A percentile compares a stretch with the other conserved stretches of the same genome.
phyloP scores from a whole-genome alignment of 2,113 vertebrate species.

The Cynopterus brachyotis region DNA sequence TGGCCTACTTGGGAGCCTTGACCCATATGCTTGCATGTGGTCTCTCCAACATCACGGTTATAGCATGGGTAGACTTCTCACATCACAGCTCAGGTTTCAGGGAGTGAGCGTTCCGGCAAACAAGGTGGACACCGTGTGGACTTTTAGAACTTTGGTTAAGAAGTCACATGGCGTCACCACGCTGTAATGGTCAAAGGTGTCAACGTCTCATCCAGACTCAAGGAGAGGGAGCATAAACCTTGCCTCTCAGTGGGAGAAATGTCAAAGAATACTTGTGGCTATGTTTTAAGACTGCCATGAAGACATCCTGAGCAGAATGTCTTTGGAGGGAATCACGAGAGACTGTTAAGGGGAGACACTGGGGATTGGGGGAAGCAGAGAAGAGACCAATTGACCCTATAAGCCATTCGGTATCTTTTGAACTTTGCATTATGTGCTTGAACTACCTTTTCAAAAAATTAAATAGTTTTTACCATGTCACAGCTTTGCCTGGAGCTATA shows the following conservation, averaged over 20 bases:
- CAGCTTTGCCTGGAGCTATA: neutral
- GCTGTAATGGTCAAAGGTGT: neutral
- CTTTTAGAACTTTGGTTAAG: neutral
- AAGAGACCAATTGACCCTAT: neutral
- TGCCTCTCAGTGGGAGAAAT: neutral
- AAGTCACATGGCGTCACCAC: neutral
- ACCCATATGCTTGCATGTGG: neutral
- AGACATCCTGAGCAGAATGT: neutral
- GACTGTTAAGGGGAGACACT: neutral
- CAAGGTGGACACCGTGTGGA: neutral
- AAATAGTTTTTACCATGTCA: neutral
- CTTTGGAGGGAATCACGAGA: conserved; percentile 16
- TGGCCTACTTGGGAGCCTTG: neutral
- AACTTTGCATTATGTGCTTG: conserved; percentile 1
- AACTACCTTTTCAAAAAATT: conserved; percentile 18
- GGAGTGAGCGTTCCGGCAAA: neutral
- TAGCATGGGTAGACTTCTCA: neutral
- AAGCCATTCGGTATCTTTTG: neutral
- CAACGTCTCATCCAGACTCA: neutral
- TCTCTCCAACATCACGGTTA: neutral
- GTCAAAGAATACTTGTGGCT: neutral
- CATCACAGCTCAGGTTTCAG: neutral
- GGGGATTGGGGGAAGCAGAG: neutral
- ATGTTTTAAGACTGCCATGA: neutral
- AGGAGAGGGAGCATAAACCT: neutral